Evolutionary conservation across 2,113 vertebrate species (phyloP), one percentile per base, ranked within the genome.

Genomic region (Australoheros scitulus): DNA sequence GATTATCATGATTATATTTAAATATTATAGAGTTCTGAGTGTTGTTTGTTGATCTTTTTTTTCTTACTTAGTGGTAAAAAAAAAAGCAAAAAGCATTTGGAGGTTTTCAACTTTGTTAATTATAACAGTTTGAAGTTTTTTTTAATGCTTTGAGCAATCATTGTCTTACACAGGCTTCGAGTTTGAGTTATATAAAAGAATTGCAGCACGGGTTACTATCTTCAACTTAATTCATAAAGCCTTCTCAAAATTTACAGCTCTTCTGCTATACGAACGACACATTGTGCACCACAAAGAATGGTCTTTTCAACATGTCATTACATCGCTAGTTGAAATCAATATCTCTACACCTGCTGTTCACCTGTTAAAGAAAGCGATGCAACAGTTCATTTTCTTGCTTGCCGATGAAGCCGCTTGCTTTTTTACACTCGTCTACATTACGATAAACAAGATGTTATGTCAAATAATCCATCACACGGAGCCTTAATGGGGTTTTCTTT

Each of bases 401-500:
- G 68, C 22, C 34, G 38, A 60, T 47, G 20, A 83, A 72, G 3
- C 41, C 11, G 65, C 50, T 70, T 72, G 10, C 34, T 15, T 18
- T 79, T 85, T 41, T 17, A 24, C 8, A 3, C 43, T 85, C 22
- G 29, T 26, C 22, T 74, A 76, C 15, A 41, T 5, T 36, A 6
- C 61, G 47, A 82, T 80, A 76, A 56, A 50, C 34, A 14, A 61
- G 38, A 58, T 57, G 38, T 52, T 29, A 76, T 74, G 74, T 79
- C 32, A 87, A 68, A 79, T 72, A 76, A 80, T 50, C n/a, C 59
- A 43, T 82, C 57, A 43, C 65, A 58, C 5, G 2, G 8, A 64
- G 77, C 57, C 38, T 79, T 75, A 34, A 76, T 84, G 85, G 82
- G 83, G 60, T 61, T 88, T 80, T 82, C 59, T 72, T 82, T 84